These are phyloP conservation scores for Caerostris extrusa DNA, from an alignment of 1,140 invertebrate species.

Conservation along the genomic window DNA sequence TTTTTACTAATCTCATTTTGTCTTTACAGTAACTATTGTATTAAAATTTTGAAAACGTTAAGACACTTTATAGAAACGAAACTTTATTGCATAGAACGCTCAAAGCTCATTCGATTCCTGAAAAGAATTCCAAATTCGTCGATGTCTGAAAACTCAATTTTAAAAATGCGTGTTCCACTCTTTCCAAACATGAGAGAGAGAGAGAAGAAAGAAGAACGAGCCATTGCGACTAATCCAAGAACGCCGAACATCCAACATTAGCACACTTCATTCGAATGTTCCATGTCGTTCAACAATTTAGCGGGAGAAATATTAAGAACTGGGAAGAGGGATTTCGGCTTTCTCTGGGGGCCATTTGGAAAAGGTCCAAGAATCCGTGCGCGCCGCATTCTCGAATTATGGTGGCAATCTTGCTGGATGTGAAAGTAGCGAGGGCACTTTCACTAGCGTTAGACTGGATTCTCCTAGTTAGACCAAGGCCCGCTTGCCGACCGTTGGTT, in stretches of 20 bases:
- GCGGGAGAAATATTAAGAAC: neutral
- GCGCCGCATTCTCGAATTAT: neutral
- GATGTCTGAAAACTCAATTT: neutral
- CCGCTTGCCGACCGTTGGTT: too few species aligned
- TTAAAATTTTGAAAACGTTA: too few species aligned
- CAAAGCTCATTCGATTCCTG: too few species aligned
- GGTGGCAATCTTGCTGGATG: neutral
- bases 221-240: neutral
- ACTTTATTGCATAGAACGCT: too few species aligned
- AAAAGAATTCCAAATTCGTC: neutral
- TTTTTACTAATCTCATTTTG: too few species aligned
- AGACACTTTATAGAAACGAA: too few species aligned
- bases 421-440: too few species aligned
- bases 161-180: neutral
- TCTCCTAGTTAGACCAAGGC: too few species aligned
- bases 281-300: conserved; percentile 10
- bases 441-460: too few species aligned
- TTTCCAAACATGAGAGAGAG: neutral
- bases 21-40: too few species aligned
- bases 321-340: neutral
- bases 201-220: neutral
- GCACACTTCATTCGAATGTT: neutral
- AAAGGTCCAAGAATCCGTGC: neutral
- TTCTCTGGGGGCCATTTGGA: neutral
- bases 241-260: neutral